A percentile compares a stretch with the other conserved stretches of the same genome.
Conservation (phyloP, 2,797 vertebrate genomes). For the Pristis pectinata region DNA sequence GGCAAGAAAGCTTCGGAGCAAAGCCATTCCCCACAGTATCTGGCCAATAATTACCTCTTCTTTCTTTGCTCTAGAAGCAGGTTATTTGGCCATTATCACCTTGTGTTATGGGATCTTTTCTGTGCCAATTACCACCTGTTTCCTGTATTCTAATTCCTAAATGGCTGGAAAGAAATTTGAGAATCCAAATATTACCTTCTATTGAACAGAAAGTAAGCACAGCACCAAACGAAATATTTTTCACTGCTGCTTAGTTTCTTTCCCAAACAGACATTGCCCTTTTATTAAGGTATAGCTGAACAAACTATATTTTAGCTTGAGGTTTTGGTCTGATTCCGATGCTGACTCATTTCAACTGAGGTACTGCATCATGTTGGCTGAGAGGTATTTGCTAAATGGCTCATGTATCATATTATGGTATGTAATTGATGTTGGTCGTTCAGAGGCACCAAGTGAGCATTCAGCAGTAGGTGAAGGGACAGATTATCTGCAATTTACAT, state of each 20-base stretch:
- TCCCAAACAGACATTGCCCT: not conserved
- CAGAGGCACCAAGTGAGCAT: not conserved
- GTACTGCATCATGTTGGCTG: not conserved
- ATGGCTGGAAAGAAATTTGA: not conserved
- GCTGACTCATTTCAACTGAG: conserved; percentile 23
- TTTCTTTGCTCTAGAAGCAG: not conserved
- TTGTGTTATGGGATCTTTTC: not conserved
- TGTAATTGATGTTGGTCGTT: not conserved
- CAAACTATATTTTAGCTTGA: not conserved
- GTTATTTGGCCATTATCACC: not conserved
- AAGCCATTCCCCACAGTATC: not conserved
- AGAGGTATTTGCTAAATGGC: conserved; percentile 22
- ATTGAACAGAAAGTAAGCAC: too few species aligned
- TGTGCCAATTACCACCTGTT: not conserved
- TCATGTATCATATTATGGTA: not conserved
- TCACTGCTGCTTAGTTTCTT: not conserved
- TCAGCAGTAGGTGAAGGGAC: not conserved
- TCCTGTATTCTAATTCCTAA: not conserved
- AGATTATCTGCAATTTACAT: not conserved
- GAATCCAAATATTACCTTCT: too few species aligned
- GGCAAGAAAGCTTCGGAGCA: not conserved
- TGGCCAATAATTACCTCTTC: not conserved
- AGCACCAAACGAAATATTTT: not conserved
- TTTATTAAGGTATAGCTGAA: not conserved
- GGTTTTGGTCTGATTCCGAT: conserved; percentile 8